These are phyloP conservation scores for Neodiprion pinetum DNA, from an alignment of 1,140 invertebrate species.

Conservation along the genomic window DNA sequence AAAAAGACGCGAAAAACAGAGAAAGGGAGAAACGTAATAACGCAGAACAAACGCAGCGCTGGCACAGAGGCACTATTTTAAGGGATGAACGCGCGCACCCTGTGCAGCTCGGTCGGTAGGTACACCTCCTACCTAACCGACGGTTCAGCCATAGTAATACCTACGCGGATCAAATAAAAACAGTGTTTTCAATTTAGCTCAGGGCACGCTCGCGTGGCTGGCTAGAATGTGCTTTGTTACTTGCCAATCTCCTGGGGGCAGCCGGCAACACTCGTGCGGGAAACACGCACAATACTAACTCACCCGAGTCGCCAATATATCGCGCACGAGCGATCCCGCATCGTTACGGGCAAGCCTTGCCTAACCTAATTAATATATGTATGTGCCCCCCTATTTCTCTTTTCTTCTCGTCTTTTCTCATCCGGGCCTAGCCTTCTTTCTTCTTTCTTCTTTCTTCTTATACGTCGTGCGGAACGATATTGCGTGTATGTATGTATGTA, in stretches of 20 bases:
- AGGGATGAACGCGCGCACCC: no score
- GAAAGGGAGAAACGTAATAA: no score
- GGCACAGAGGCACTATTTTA: no score
- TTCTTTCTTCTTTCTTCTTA: no score
- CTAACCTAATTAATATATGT: slow-evolving; percentile 4
- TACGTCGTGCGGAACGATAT: no score
- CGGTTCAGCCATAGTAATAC: background rate
- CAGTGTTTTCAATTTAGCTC: background rate
- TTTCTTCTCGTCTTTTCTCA: no score
- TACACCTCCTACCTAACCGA: no score
- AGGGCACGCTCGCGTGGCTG: background rate
- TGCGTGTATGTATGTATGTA: no score
- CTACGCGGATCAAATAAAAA: background rate
- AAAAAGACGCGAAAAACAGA: no score
- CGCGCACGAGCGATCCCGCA: background rate
- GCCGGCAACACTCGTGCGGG: background rate
- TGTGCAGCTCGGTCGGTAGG: no score
- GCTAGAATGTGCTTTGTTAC: slow-evolving; percentile 5
- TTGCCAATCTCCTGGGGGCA: background rate
- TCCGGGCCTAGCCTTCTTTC: no score
- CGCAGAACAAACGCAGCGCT: no score
- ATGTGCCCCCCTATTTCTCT: background rate
- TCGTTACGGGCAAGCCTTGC: background rate
- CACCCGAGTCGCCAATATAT: slow-evolving; percentile 1
- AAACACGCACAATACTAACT: background rate